These are phyloP conservation scores for Meandrina meandrites DNA, from an alignment of 92 coral and sea anemone genomes.

Conservation along the genomic window DNA sequence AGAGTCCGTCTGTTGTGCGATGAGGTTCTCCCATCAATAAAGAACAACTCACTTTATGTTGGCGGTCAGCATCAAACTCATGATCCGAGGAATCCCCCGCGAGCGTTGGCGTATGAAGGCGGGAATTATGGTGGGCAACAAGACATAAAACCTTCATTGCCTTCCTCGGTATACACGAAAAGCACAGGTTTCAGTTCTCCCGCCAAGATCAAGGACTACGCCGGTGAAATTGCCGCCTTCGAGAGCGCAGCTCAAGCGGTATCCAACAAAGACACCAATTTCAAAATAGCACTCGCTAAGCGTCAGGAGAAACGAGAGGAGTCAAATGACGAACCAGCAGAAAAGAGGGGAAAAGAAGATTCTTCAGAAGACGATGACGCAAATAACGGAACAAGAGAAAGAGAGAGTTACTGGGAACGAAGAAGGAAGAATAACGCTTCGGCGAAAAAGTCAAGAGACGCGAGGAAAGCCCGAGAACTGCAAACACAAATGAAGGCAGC, in stretches of 20 bases:
- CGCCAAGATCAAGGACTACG: not conserved
- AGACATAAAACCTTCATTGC: no score
- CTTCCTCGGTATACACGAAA: no score
- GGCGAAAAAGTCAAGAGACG: constrained; percentile 58
- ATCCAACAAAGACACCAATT: not conserved
- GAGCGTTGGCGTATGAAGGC: no score
- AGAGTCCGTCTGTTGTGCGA: no score
- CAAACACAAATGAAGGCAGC: constrained; percentile 49
- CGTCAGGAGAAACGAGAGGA: constrained; percentile 1
- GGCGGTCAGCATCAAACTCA: no score
- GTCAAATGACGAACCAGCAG: not conserved
- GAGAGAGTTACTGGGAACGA: constrained; percentile 40
- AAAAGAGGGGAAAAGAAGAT: not conserved
- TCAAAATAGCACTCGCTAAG: not conserved
- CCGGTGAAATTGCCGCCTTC: not conserved
- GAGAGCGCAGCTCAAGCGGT: not conserved
- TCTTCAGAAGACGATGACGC: not conserved
- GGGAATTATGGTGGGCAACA: no score
- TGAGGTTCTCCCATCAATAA: no score
- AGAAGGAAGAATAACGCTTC: constrained; percentile 59
- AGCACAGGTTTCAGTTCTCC: no score
- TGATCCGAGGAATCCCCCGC: no score
- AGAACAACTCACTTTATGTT: no score
- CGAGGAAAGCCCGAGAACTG: constrained; percentile 46
- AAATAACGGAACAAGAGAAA: not conserved